Evolutionary conservation across 2,888 invertebrate genomes (phyloP), one percentile per base, ranked within the genome.

Genomic region (Autographa gamma): DNA sequence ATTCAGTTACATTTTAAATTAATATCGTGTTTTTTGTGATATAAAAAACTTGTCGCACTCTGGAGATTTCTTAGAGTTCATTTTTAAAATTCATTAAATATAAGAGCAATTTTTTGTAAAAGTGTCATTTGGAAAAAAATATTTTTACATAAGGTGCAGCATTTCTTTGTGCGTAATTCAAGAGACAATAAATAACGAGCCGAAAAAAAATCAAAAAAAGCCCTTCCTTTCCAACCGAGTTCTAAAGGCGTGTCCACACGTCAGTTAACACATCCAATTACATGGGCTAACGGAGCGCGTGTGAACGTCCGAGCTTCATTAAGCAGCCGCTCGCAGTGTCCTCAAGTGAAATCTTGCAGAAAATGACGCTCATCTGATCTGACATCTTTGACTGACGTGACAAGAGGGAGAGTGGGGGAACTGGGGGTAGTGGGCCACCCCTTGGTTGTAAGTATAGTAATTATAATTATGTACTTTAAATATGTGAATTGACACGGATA

Each of bases 341-440:
- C 85, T 84, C 83, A 70, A 73, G 87, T 83, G 86, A 86, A 90
- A 89, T 89, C 86, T 86, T 79, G 85, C 79, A 86, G 86, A 89
- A 89, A 89, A 90, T 87, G 84, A 86, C 80, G 76, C 77, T 77
- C 74, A 73, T 74, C 73, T 84, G 83, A 81, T 76, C 73, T 70
- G 75, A 68, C 77, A 82, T 80, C 78, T 81, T 79, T 84, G 84
- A 81, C 68, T 71, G 69, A 73, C 77, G 67, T 25, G 60, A 77
- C 74, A 59, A 72, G 56, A 71, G 56, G 64, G 16, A 66, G 63
- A n/a, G 41, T 66, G 61, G 16, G 69, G 60, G 64, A 18, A 59
- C 52, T 77, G 78, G 74, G 66, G 16, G 58, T 63, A 31, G 54
- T 48, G n/a, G n/a, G n/a, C n/a, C n/a, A n/a, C n/a, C n/a, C n/a